These are phyloP conservation scores for Nowickia ferox DNA, from an alignment of 2,888 invertebrate genomes.

Conservation along the genomic window DNA sequence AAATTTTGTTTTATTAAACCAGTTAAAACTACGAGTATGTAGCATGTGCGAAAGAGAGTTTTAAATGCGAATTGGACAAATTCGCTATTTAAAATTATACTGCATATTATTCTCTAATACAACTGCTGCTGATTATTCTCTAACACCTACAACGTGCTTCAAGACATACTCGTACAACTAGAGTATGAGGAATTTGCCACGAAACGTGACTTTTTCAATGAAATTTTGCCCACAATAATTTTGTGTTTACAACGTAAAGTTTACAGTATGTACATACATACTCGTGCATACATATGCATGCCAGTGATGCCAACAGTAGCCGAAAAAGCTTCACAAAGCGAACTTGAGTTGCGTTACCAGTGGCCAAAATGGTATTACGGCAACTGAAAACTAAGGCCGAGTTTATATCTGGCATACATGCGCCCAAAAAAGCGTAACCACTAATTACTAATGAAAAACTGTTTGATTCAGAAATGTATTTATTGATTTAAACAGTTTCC, in stretches of 20 bases:
- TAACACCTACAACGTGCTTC: conserved; percentile 14
- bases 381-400: no score
- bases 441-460: no score
- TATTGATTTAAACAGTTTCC: no score
- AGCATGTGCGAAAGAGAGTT: no score
- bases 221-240: conserved; percentile 22
- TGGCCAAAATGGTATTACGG: no score
- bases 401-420: no score
- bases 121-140: background rate
- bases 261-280: background rate
- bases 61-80: background rate
- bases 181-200: conserved; percentile 29
- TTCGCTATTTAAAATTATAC: background rate
- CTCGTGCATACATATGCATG: background rate
- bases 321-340: no score
- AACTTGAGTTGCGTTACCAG: no score
- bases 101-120: background rate
- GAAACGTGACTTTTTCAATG: conserved; percentile 61
- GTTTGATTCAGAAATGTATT: no score
- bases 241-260: background rate
- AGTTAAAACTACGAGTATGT: no score
- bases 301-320: background rate
- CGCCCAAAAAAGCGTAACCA: no score
- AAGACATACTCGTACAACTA: conserved; percentile 3
- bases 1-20: no score